phyloP scores from a whole-genome alignment of 2,113 vertebrate genomes.

The Microcebus jonahi region DNA sequence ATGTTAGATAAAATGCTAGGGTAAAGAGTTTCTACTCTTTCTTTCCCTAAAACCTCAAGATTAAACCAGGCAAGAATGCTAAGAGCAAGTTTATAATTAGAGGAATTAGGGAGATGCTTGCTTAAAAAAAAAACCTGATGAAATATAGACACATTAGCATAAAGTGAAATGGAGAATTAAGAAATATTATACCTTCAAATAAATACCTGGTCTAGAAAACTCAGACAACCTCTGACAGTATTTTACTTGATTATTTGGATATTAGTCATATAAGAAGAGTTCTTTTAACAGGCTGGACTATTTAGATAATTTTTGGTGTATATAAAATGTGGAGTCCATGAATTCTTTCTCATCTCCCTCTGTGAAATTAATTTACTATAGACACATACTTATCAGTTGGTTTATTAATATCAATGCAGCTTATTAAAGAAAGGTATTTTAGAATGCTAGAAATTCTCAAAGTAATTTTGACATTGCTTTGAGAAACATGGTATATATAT shows the following conservation, averaged over 20 bases:
- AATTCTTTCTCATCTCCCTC: neutral
- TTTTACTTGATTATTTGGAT: conserved; percentile 28
- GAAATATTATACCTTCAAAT: neutral
- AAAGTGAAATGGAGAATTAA: neutral
- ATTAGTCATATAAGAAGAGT: neutral
- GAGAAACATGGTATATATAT: conserved; percentile 4
- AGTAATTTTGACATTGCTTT: conserved; percentile 35
- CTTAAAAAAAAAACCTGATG: neutral
- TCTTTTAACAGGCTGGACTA: neutral
- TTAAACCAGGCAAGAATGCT: neutral
- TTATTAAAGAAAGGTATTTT: conserved; percentile 23
- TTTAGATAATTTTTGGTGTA: neutral
- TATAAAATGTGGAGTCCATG: neutral
- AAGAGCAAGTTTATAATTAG: neutral
- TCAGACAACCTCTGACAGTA: neutral
- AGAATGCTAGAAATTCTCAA: neutral
- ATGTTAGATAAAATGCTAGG: neutral
- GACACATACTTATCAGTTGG: neutral
- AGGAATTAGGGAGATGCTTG: neutral
- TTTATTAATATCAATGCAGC: neutral
- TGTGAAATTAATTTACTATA: neutral
- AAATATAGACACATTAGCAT: neutral
- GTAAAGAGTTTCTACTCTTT: neutral
- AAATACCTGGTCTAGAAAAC: neutral
- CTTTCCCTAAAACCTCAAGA: neutral